These are phyloP conservation scores for Formicarius rufipectus DNA, from an alignment of 2,113 vertebrate species.

Conservation along the genomic window DNA sequence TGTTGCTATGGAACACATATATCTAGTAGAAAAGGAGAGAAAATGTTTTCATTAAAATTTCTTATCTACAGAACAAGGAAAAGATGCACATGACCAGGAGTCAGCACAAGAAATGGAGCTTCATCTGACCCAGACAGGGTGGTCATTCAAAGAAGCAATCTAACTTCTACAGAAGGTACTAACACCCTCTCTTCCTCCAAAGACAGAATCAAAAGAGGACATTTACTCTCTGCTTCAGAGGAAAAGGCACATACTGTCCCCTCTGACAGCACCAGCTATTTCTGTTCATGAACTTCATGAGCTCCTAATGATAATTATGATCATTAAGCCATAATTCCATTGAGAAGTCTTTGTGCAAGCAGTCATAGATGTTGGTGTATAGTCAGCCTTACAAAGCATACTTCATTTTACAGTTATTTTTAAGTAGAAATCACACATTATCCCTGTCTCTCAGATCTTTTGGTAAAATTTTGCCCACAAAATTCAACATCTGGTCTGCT, in stretches of 20 bases:
- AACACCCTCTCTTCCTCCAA: neutral
- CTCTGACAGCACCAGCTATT: neutral
- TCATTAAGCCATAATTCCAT: neutral
- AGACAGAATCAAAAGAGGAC: neutral
- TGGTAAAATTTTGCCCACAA: neutral
- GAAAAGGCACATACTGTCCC: neutral
- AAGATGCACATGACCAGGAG: neutral
- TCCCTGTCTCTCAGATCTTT: neutral
- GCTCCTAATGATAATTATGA: accelerated
- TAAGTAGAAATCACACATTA: neutral
- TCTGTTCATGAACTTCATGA: neutral
- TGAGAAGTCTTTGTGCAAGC: neutral
- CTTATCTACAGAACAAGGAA: neutral
- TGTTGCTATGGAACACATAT: neutral
- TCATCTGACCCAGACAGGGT: accelerated
- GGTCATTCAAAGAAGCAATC: neutral
- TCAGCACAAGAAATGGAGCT: neutral
- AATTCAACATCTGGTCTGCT: neutral
- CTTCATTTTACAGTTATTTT: neutral
- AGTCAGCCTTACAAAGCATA: neutral
- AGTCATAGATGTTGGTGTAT: neutral
- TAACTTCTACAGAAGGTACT: neutral
- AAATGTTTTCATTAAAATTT: neutral
- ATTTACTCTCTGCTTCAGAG: neutral
- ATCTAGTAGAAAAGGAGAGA: neutral